Percentiles rank a stretch among this genome's conserved stretches.
Evolutionary conservation across 2,888 invertebrate species (phyloP).

Genomic region (Limenitis camilla): DNA sequence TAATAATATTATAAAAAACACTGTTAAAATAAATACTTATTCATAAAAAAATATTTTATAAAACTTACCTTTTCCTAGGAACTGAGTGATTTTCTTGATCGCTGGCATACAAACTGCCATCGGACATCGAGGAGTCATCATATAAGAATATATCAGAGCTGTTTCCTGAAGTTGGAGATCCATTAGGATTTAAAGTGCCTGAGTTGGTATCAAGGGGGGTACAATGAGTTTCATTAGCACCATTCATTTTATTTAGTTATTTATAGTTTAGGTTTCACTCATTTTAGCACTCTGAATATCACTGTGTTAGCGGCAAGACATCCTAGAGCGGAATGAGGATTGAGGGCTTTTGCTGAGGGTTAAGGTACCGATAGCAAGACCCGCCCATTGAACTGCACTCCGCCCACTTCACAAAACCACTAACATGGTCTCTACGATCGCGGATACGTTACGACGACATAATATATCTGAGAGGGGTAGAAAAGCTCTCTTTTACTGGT

Average conservation of each 20-base stretch:
- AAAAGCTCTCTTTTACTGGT: too few relatives aligned
- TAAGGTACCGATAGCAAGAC: too few relatives aligned
- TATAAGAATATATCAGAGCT: slow-evolving; percentile 80
- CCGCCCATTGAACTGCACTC: too few relatives aligned
- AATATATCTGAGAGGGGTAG: too few relatives aligned
- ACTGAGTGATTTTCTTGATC: slow-evolving; percentile 86
- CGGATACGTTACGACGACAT: too few relatives aligned
- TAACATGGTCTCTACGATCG: too few relatives aligned
- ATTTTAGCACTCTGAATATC: slow-evolving; percentile 2
- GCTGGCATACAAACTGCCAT: slow-evolving; percentile 83
- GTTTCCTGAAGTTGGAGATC: slow-evolving; percentile 23
- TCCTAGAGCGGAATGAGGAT: too few relatives aligned
- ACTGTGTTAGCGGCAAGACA: background rate
- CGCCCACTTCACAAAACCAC: too few relatives aligned
- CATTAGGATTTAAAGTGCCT: slow-evolving; percentile 14
- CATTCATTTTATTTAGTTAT: slow-evolving; percentile 37
- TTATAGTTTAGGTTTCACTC: slow-evolving; percentile 6
- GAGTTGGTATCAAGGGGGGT: slow-evolving; percentile 20
- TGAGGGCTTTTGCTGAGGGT: too few relatives aligned
- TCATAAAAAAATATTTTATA: background rate
- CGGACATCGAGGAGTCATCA: slow-evolving; percentile 73
- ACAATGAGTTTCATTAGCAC: slow-evolving; percentile 34
- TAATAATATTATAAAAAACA: too few relatives aligned
- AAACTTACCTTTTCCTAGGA: slow-evolving; percentile 58
- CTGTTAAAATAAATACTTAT: too few relatives aligned